Evolutionary conservation across 2,113 vertebrate species (phyloP).

Genomic region (Pipa parva): DNA sequence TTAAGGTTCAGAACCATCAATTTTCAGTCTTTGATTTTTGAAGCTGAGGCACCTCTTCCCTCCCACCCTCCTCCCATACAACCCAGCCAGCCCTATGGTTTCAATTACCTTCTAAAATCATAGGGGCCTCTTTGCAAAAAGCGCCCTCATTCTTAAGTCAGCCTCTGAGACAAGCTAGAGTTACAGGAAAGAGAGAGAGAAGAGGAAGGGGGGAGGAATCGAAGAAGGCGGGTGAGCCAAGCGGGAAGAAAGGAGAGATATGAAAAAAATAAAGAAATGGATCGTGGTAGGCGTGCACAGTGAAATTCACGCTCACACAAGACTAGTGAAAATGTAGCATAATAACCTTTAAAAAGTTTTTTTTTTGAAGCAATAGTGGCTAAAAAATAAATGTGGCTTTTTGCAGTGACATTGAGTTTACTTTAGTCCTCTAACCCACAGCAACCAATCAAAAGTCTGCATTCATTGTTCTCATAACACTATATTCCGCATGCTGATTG

Average conservation of each 20-base stretch:
- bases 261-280: slow-evolving; percentile 15
- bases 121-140: slow-evolving; percentile 36
- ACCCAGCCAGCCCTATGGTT: slow-evolving; percentile 39
- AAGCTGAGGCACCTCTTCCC: slow-evolving; percentile 14
- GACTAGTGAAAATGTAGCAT: neutral
- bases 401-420: too few relatives aligned
- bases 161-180: slow-evolving; percentile 30
- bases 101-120: slow-evolving; percentile 43
- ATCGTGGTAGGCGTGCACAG: neutral
- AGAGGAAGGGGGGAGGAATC: slow-evolving; percentile 20
- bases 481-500: too few relatives aligned
- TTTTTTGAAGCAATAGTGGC: too few relatives aligned
- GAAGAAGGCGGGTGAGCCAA: neutral
- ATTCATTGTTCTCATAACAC: too few relatives aligned
- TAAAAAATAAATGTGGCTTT: too few relatives aligned
- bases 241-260: slow-evolving; percentile 7
- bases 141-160: slow-evolving; percentile 39
- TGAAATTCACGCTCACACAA: neutral
- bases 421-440: too few relatives aligned
- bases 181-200: slow-evolving; percentile 34
- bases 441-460: too few relatives aligned
- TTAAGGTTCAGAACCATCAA: slow-evolving; percentile 1
- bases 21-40: slow-evolving; percentile 30
- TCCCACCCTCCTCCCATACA: neutral
- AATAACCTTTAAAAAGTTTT: neutral